Percentiles rank a stretch among this genome's conserved stretches.
Evolutionary conservation across 2,888 invertebrate genomes (phyloP).

Genomic region (Argynnis bischoffii): DNA sequence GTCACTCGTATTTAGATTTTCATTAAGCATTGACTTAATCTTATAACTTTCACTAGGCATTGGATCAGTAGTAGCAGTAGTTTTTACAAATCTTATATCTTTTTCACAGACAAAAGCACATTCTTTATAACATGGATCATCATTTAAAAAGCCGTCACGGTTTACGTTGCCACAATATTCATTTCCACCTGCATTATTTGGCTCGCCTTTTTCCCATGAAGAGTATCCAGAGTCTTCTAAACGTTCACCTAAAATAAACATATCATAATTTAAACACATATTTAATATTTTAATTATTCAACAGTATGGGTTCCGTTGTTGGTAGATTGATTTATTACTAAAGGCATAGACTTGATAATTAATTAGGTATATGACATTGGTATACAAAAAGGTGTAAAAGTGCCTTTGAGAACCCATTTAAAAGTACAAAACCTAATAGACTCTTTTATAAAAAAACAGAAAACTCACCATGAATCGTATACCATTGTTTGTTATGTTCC

Average conservation of each 20-base stretch:
- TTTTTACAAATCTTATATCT: not conserved
- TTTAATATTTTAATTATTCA: no score
- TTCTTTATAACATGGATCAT: slow-evolving; percentile 36
- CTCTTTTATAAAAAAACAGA: no score
- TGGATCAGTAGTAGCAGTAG: not conserved
- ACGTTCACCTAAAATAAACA: slow-evolving; percentile 37
- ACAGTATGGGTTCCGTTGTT: no score
- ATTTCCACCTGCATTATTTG: slow-evolving; percentile 34
- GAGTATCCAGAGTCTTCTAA: slow-evolving; percentile 38
- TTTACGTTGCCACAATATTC: slow-evolving; percentile 41
- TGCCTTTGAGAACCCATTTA: no score
- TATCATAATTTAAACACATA: no score
- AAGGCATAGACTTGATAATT: no score
- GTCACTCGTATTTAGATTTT: no score
- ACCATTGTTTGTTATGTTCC: slow-evolving; percentile 25
- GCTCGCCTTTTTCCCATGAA: slow-evolving; percentile 36
- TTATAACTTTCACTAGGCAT: not conserved
- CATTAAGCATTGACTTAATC: not conserved
- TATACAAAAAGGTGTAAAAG: no score
- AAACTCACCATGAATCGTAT: slow-evolving; percentile 32
- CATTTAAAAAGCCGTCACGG: slow-evolving; percentile 35
- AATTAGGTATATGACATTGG: no score
- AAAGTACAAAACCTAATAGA: not conserved
- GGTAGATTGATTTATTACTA: no score
- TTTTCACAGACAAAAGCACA: slow-evolving; percentile 46